Conservation (phyloP, 2,113 vertebrate genomes). For the Sprattus sprattus region DNA sequence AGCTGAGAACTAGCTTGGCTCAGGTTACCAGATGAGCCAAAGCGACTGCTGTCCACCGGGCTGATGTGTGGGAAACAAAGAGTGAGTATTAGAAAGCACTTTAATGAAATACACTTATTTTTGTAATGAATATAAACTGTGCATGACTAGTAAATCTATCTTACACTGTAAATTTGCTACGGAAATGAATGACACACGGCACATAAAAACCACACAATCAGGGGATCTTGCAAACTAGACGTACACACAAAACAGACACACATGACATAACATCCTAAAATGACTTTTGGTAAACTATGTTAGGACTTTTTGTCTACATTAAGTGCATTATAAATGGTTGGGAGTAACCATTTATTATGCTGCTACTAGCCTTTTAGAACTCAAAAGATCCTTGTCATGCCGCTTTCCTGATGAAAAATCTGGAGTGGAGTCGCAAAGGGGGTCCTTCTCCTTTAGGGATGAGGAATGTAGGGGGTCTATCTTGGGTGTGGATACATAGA, state of each 20-base stretch:
- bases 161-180: background rate
- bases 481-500: conserved; percentile 59
- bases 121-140: background rate
- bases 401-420: conserved; percentile 60
- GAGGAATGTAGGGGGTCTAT: conserved; percentile 64
- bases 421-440: conserved; percentile 63
- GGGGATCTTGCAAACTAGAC: background rate
- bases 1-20: conserved; percentile 92
- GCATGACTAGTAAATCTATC: background rate
- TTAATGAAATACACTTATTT: background rate
- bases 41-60: conserved; percentile 89
- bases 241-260: background rate
- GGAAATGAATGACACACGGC: background rate
- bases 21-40: conserved; percentile 91
- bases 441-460: conserved; percentile 61
- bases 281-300: background rate
- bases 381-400: conserved; percentile 76
- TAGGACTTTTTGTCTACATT: conserved; percentile 35
- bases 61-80: conserved; percentile 65
- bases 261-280: conserved; percentile 27
- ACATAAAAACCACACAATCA: background rate
- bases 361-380: conserved; percentile 91
- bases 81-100: conserved; percentile 38
- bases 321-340: conserved; percentile 87
- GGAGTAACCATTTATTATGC: conserved; percentile 88